A percentile compares a stretch with the other conserved stretches of the same genome.
Evolutionary conservation across 2,888 invertebrate species (phyloP).

Genomic region (Pheosia tremula): DNA sequence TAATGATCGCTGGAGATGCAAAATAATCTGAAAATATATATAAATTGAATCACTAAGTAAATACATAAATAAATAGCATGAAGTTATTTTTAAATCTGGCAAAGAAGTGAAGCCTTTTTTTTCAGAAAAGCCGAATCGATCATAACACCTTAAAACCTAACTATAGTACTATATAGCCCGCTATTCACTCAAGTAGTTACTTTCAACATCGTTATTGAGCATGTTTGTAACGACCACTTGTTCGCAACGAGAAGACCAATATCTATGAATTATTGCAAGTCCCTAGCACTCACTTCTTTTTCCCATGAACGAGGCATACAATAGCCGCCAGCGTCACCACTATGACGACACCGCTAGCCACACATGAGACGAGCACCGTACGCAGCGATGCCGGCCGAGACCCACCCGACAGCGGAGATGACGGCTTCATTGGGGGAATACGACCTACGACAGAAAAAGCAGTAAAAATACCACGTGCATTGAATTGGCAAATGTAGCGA

Average conservation of each 20-base stretch:
- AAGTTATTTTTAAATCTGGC: no score
- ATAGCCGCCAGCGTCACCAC: conserved; percentile 68
- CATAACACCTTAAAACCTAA: no score
- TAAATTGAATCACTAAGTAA: conserved; percentile 4
- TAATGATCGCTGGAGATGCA: conserved; percentile 76
- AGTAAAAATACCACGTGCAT: not conserved
- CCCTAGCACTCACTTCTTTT: conserved; percentile 59
- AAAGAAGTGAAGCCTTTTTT: no score
- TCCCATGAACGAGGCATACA: conserved; percentile 70
- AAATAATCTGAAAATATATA: conserved; percentile 64
- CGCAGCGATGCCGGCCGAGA: conserved; percentile 59
- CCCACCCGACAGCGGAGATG: conserved; percentile 65
- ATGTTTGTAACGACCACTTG: no score
- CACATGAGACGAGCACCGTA: conserved; percentile 69
- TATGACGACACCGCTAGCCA: conserved; percentile 69
- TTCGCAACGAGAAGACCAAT: no score
- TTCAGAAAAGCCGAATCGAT: no score
- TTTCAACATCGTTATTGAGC: no score
- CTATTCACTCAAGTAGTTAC: no score
- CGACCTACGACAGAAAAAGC: conserved; percentile 59
- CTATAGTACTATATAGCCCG: no score
- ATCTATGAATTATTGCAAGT: not conserved
- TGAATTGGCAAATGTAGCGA: not conserved
- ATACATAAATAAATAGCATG: no score
- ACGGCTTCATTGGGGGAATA: conserved; percentile 68